A percentile compares a stretch with the other conserved stretches of the same genome.
Evolutionary conservation across 2,888 invertebrate genomes (phyloP).

Genomic region (Orthosia gracilis): DNA sequence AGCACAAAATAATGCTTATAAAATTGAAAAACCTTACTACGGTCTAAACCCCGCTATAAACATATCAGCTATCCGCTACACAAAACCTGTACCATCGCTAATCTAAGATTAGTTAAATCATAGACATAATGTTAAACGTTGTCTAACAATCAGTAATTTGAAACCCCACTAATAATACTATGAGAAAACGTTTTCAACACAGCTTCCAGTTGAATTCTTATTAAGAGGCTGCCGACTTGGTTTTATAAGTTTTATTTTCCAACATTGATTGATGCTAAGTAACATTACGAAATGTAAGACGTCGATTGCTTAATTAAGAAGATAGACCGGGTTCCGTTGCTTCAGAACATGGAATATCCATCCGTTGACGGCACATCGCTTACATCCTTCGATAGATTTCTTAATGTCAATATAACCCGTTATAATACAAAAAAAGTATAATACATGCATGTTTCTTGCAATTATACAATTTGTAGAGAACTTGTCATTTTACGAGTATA

Average conservation of each 20-base stretch:
- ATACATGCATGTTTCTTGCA: constrained; percentile 7
- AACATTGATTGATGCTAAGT: constrained; percentile 40
- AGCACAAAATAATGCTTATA: background rate
- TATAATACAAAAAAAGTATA: background rate
- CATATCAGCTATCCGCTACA: constrained; percentile 6
- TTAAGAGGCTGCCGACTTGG: constrained; percentile 9
- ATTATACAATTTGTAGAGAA: background rate
- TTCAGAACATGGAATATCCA: constrained; percentile 58
- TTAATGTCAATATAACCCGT: constrained; percentile 52
- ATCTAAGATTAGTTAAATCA: constrained; percentile 52
- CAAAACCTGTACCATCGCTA: constrained; percentile 46
- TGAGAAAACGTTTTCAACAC: constrained; percentile 38
- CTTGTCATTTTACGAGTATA: background rate
- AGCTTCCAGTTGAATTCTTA: constrained; percentile 33
- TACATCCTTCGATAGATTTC: constrained; percentile 66
- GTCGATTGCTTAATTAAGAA: constrained; percentile 65
- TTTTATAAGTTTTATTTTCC: constrained; percentile 25
- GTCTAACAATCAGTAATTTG: constrained; percentile 60
- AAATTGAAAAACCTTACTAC: constrained; percentile 9
- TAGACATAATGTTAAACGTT: constrained; percentile 47
- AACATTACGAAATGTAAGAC: constrained; percentile 45
- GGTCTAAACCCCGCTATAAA: constrained; percentile 5
- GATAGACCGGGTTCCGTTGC: constrained; percentile 61
- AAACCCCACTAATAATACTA: constrained; percentile 43
- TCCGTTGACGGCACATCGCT: constrained; percentile 66